Conservation (phyloP, 2,797 vertebrate genomes). For the Sciaenops ocellatus region DNA sequence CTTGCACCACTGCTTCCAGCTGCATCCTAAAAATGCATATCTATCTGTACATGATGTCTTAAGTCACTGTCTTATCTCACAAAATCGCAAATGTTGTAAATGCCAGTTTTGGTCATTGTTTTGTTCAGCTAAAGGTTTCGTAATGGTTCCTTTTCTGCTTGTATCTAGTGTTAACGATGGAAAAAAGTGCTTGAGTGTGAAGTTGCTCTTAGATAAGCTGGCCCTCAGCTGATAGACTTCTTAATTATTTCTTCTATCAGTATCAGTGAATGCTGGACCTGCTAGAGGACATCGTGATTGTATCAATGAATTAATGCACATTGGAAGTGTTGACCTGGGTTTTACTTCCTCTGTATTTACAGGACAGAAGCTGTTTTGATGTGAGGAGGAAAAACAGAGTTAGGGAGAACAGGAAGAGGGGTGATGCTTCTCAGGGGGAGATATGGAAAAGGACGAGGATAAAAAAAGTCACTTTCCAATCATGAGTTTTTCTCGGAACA, state of each 20-base stretch:
- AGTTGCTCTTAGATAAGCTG: background rate
- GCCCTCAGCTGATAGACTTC: background rate
- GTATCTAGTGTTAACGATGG: background rate
- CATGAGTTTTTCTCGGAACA: conserved; percentile 89
- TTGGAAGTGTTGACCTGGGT: conserved; percentile 2
- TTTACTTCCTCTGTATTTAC: conserved; percentile 27
- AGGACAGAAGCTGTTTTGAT: conserved; percentile 60
- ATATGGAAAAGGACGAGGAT: conserved; percentile 65
- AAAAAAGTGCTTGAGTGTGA: too few species aligned
- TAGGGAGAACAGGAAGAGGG: conserved; percentile 47
- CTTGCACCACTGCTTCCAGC: background rate
- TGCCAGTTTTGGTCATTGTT: background rate
- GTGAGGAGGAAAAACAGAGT: conserved; percentile 17
- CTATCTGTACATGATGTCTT: background rate
- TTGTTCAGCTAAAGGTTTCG: background rate
- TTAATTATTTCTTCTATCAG: background rate
- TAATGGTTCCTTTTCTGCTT: background rate
- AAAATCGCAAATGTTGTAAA: background rate
- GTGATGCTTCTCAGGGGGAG: conserved; percentile 46
- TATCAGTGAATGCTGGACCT: background rate
- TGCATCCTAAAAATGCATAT: background rate
- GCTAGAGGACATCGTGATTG: background rate
- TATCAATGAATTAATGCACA: background rate
- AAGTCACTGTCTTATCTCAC: background rate
- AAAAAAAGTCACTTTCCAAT: conserved; percentile 85